These are phyloP conservation scores for Oophaga sylvatica DNA, from an alignment of 2,797 vertebrate genomes.

Conservation along the genomic window DNA sequence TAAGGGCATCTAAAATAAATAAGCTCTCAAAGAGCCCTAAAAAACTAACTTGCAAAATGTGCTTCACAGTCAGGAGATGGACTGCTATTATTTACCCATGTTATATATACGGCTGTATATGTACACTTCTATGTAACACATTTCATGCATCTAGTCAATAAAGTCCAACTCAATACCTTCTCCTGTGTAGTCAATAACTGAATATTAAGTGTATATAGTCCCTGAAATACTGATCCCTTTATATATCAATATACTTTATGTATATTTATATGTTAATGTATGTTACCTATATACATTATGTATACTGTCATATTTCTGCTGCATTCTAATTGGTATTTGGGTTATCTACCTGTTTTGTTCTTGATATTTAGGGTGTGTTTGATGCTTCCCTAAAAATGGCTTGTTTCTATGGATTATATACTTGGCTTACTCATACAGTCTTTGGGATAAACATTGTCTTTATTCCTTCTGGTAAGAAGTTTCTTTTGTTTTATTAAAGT, in stretches of 20 bases:
- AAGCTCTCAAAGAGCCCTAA: too few relatives aligned
- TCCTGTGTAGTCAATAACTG: not conserved
- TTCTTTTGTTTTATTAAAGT: not conserved
- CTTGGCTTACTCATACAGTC: conserved; percentile 98
- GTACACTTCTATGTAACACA: not conserved
- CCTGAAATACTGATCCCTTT: not conserved
- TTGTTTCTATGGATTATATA: conserved; percentile 96
- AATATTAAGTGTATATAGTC: not conserved
- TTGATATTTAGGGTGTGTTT: conserved; percentile 89
- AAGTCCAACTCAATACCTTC: not conserved
- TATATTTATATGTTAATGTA: not conserved
- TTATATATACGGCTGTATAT: not conserved
- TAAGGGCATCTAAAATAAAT: too few relatives aligned
- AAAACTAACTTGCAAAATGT: not conserved
- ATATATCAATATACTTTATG: not conserved
- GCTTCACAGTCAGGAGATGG: not conserved
- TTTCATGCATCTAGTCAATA: not conserved
- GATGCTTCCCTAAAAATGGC: conserved; percentile 99
- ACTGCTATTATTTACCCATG: not conserved
- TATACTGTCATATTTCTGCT: not conserved
- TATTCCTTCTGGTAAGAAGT: conserved; percentile 94
- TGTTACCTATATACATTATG: not conserved
- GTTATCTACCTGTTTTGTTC: conserved; percentile 56
- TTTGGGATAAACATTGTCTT: conserved; percentile 99
- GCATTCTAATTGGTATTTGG: not conserved